Evolutionary conservation across 1,140 invertebrate species (phyloP).

Genomic region (Physella acuta): DNA sequence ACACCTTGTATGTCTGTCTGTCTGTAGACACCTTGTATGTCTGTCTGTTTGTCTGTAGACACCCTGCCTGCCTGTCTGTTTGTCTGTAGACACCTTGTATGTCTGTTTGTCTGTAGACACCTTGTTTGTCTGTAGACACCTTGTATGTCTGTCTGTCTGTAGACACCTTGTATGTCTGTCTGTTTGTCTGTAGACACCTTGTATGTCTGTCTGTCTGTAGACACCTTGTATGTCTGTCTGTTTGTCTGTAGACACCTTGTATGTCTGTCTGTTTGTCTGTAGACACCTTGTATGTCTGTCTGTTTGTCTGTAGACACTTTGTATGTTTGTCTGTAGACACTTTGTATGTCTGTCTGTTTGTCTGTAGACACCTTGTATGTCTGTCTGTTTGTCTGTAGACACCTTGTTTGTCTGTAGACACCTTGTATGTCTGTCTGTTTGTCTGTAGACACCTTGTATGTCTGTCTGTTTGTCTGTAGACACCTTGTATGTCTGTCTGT

Average conservation of each 20-base stretch:
- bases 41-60: constrained; percentile 2
- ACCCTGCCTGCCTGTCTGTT: not conserved
- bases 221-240: constrained; percentile 47
- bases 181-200: not conserved
- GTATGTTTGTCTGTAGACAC: not conserved
- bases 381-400: not conserved
- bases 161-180: not conserved
- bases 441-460: no score
- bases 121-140: constrained; percentile 51
- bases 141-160: not conserved
- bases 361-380: constrained; percentile 44
- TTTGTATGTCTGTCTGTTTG: constrained; percentile 49
- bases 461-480: constrained; percentile 51
- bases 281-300: not conserved
- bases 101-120: constrained; percentile 50
- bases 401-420: not conserved
- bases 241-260: constrained; percentile 50
- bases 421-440: not conserved
- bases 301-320: not conserved
- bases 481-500: constrained; percentile 28
- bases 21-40: not conserved
- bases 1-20: constrained; percentile 9
- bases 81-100: no score
- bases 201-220: not conserved
- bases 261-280: not conserved